Percentiles rank a stretch among this genome's conserved stretches.
phyloP scores from a whole-genome alignment of 2,797 vertebrate species.

The Potorous gilbertii region DNA sequence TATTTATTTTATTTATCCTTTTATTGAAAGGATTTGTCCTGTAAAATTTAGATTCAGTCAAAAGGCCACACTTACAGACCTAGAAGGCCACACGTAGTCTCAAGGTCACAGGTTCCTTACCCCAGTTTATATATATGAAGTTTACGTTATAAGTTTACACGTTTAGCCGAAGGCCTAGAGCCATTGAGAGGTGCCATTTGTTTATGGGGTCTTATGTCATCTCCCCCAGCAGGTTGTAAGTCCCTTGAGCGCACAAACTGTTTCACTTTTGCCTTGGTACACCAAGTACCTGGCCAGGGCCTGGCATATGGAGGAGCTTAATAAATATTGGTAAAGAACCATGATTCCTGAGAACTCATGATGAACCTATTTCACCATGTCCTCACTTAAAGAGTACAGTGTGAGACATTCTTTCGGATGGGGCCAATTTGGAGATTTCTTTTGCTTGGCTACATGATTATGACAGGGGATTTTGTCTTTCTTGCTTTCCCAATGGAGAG shows the following conservation, averaged over 20 bases:
- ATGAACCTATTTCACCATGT: background rate
- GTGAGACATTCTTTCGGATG: background rate
- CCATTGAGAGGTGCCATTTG: background rate
- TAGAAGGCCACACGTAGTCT: too few relatives aligned
- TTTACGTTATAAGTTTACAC: background rate
- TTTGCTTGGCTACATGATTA: background rate
- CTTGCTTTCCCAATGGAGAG: background rate
- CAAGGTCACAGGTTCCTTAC: too few relatives aligned
- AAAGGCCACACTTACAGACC: too few relatives aligned
- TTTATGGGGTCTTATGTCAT: background rate
- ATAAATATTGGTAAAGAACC: background rate
- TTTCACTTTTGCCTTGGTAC: background rate
- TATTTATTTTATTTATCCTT: too few relatives aligned
- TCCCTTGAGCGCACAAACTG: background rate
- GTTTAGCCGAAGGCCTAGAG: background rate
- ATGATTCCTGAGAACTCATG: background rate
- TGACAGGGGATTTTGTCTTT: background rate
- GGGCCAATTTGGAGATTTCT: background rate
- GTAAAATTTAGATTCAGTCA: too few relatives aligned
- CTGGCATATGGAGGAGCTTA: background rate
- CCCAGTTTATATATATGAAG: too few relatives aligned
- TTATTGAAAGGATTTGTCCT: too few relatives aligned
- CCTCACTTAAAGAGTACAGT: background rate
- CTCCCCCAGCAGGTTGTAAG: background rate
- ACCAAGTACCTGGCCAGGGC: background rate